phyloP scores from a whole-genome alignment of 2,888 invertebrate species.

The Meteorus colon region DNA sequence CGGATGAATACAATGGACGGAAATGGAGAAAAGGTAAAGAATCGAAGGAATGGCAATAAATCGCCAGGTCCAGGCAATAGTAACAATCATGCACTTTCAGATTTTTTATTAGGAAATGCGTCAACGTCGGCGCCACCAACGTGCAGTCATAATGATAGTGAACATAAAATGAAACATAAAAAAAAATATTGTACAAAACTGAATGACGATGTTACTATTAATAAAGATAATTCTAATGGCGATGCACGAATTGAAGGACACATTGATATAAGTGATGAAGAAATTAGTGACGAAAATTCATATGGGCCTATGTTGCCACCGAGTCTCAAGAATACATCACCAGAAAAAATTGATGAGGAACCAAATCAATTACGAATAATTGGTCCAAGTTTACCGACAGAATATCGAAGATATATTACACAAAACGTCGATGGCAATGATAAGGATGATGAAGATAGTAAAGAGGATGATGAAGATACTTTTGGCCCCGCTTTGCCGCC shows the following conservation, averaged over 20 bases:
- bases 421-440: slow-evolving; percentile 42
- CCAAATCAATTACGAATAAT: slow-evolving; percentile 49
- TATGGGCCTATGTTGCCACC: slow-evolving; percentile 59
- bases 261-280: slow-evolving; percentile 7
- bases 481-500: slow-evolving; percentile 72
- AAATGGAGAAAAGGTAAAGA: slow-evolving; percentile 61
- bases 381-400: slow-evolving; percentile 70
- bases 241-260: not conserved
- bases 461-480: slow-evolving; percentile 54
- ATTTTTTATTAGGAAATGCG: slow-evolving; percentile 56
- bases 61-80: slow-evolving; percentile 58
- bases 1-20: slow-evolving; percentile 52
- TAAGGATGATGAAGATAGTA: slow-evolving; percentile 70
- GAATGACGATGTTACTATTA: not conserved
- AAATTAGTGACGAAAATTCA: slow-evolving; percentile 15
- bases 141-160: slow-evolving; percentile 19
- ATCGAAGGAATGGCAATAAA: slow-evolving; percentile 52
- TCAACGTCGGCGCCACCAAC: slow-evolving; percentile 49
- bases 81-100: slow-evolving; percentile 65
- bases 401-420: slow-evolving; percentile 56
- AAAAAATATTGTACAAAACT: slow-evolving; percentile 23
- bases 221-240: not conserved
- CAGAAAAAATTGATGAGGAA: slow-evolving; percentile 19
- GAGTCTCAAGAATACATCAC: slow-evolving; percentile 10
- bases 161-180: slow-evolving; percentile 2